Conservation (phyloP, 2,888 invertebrate genomes). For the Platycheirus albimanus region DNA sequence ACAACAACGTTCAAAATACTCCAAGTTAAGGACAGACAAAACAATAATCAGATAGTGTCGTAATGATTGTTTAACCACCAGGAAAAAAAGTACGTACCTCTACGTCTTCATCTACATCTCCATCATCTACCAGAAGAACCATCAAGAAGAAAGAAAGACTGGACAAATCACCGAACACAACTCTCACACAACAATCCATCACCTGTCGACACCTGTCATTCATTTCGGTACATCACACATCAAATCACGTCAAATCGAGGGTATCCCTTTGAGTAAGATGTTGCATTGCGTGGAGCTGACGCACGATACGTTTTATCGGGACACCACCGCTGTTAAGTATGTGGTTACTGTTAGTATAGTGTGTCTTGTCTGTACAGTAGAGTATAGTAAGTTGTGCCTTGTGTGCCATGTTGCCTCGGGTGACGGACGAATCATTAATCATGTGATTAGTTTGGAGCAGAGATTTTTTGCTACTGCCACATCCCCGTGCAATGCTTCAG, state of each 20-base stretch:
- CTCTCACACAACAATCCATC: constrained; percentile 79
- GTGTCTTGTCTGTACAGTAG: constrained; percentile 19
- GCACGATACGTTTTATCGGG: constrained; percentile 67
- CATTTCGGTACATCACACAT: constrained; percentile 76
- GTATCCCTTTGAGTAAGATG: constrained; percentile 69
- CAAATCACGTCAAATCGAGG: constrained; percentile 72
- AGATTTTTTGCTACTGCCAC: constrained; percentile 75
- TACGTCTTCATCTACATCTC: no score
- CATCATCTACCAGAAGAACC: constrained; percentile 18
- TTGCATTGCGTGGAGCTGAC: constrained; percentile 67
- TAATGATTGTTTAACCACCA: constrained; percentile 64
- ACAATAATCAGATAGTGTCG: constrained; percentile 49
- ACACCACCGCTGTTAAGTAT: constrained; percentile 53
- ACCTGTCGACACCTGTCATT: constrained; percentile 83
- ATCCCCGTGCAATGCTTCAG: constrained; percentile 4
- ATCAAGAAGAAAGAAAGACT: constrained; percentile 16
- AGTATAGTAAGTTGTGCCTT: no score
- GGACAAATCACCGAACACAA: constrained; percentile 30
- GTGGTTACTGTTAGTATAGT: not conserved
- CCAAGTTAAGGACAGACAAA: constrained; percentile 30
- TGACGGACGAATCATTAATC: constrained; percentile 79
- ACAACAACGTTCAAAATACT: not conserved
- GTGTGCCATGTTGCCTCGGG: constrained; percentile 64
- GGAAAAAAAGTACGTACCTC: constrained; percentile 13
- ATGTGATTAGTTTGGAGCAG: constrained; percentile 81